Conservation (phyloP, 1,140 invertebrate species). For the Hyles euphorbiae region DNA sequence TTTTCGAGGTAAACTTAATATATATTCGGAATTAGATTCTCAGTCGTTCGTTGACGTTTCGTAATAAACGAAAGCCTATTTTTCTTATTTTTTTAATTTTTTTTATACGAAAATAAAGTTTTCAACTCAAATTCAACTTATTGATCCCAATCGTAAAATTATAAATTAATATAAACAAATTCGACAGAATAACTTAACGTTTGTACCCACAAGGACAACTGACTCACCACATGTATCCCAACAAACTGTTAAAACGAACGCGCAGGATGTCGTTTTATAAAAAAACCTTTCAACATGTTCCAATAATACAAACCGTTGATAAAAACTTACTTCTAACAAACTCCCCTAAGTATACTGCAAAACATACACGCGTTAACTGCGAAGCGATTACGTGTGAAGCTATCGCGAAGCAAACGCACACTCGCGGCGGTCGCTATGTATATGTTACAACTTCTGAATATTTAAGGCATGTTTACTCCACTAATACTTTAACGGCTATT, state of each 20-base stretch:
- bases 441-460: conserved; percentile 32
- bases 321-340: conserved; percentile 71
- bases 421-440: conserved; percentile 7
- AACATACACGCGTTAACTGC: conserved; percentile 36
- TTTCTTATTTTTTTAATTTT: conserved; percentile 50
- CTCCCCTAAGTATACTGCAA: conserved; percentile 44
- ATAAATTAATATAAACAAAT: conserved; percentile 51
- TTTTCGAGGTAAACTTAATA: conserved; percentile 63
- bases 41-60: conserved; percentile 71
- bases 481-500: conserved; percentile 56
- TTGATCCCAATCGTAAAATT: conserved; percentile 69
- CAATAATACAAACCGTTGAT: conserved; percentile 68
- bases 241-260: conserved; percentile 49
- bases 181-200: conserved; percentile 52
- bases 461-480: conserved; percentile 54
- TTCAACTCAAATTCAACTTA: conserved; percentile 62
- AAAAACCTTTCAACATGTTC: conserved; percentile 56
- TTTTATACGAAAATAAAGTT: conserved; percentile 69
- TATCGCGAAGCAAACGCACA: conserved; percentile 36
- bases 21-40: conserved; percentile 72
- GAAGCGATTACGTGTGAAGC: conserved; percentile 55
- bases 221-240: conserved; percentile 49
- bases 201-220: conserved; percentile 66
- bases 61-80: conserved; percentile 57
- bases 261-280: conserved; percentile 66